These are phyloP conservation scores for Beris morrisii DNA, from an alignment of 2,888 invertebrate species.

Conservation along the genomic window DNA sequence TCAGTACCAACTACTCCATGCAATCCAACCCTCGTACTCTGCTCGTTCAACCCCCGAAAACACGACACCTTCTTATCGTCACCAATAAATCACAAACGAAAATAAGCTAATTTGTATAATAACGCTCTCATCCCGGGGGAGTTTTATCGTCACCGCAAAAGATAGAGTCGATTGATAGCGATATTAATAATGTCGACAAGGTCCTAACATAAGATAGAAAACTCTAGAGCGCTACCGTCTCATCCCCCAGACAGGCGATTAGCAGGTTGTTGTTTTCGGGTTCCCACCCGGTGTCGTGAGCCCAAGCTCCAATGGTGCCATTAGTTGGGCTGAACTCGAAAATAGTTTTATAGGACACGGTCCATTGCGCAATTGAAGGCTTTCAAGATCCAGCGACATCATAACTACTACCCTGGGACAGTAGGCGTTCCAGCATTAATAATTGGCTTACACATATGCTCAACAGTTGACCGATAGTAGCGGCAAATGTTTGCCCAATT, in stretches of 20 bases:
- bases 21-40: too few relatives aligned
- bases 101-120: constrained; percentile 35
- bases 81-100: constrained; percentile 34
- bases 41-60: too few relatives aligned
- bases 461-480: constrained; percentile 19
- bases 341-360: too few relatives aligned
- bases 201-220: constrained; percentile 3
- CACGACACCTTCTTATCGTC: constrained; percentile 18
- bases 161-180: constrained; percentile 35
- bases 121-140: constrained; percentile 23
- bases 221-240: too few relatives aligned
- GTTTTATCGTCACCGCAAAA: constrained; percentile 22
- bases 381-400: too few relatives aligned
- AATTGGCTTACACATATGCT: constrained; percentile 17
- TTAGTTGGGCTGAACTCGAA: constrained; percentile 1
- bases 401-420: too few relatives aligned
- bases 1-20: too few relatives aligned
- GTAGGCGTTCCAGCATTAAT: too few relatives aligned
- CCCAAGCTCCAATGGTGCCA: not conserved
- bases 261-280: constrained; percentile 26
- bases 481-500: constrained; percentile 26
- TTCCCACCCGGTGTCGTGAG: too few relatives aligned
- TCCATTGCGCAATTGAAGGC: too few relatives aligned
- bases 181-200: constrained; percentile 35
- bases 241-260: constrained; percentile 10